Percentiles rank a stretch among this genome's conserved stretches.
These are phyloP conservation scores for Lordiphosa mommai DNA, from an alignment of 1,140 invertebrate genomes.

Conservation along the genomic window DNA sequence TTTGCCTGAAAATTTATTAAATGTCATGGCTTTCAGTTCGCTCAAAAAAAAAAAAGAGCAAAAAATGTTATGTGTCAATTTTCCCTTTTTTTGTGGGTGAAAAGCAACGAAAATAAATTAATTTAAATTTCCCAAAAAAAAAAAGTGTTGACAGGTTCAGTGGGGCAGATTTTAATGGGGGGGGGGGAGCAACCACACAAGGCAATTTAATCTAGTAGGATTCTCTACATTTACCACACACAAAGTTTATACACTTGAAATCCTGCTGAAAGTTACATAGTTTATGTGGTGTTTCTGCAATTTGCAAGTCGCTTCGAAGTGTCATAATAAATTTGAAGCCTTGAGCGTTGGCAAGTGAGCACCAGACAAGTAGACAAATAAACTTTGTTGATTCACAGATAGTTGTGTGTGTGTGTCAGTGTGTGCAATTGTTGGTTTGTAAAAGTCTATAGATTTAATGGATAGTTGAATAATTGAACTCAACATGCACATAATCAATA, in stretches of 20 bases:
- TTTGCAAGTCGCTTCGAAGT: conserved; percentile 25
- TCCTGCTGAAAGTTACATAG: too few species aligned
- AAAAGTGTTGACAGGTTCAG: conserved; percentile 26
- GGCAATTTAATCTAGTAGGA: too few species aligned
- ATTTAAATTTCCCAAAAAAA: conserved; percentile 34
- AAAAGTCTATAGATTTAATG: too few species aligned
- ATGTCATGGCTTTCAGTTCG: conserved; percentile 32
- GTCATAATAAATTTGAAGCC: conserved; percentile 35
- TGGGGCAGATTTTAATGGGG: neutral
- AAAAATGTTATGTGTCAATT: conserved; percentile 49
- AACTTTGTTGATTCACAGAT: too few species aligned
- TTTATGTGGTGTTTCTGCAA: conserved; percentile 21
- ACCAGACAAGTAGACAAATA: conserved; percentile 26
- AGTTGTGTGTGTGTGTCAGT: too few species aligned
- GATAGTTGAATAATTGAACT: too few species aligned
- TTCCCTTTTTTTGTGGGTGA: conserved; percentile 28
- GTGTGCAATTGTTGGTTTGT: too few species aligned
- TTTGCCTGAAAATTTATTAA: conserved; percentile 64
- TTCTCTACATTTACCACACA: too few species aligned
- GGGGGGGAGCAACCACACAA: conserved; percentile 2
- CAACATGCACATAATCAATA: too few species aligned
- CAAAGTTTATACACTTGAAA: too few species aligned
- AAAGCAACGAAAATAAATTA: conserved; percentile 49
- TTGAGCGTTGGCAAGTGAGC: conserved; percentile 19
- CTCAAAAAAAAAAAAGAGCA: conserved; percentile 9